phyloP scores from a whole-genome alignment of 2,888 invertebrate species.

The Callosobruchus maculatus region DNA sequence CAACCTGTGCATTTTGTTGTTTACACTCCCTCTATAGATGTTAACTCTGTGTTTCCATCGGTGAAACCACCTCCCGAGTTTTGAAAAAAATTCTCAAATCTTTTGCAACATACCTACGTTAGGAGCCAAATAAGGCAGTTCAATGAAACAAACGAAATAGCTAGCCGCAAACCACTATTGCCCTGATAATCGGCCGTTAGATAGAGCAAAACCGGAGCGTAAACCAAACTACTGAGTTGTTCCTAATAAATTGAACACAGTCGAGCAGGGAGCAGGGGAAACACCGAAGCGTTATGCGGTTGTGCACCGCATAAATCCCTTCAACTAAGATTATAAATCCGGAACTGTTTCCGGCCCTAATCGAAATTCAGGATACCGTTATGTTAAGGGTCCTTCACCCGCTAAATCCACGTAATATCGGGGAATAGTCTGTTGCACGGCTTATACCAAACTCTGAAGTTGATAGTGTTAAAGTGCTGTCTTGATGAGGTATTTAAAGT shows the following conservation, averaged over 20 bases:
- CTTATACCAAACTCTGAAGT: not conserved
- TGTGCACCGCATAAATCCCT: not conserved
- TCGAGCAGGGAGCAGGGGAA: not conserved
- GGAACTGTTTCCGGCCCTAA: not conserved
- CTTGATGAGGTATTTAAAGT: not conserved
- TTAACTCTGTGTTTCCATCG: no score
- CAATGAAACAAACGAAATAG: not conserved
- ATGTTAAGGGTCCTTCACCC: not conserved
- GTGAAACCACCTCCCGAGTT: no score
- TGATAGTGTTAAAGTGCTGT: not conserved
- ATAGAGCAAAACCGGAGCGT: not conserved
- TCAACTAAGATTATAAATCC: not conserved
- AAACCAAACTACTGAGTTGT: not conserved
- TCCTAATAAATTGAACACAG: not conserved
- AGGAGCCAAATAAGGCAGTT: no score
- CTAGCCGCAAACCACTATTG: not conserved
- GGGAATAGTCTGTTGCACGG: not conserved
- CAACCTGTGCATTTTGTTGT: no score
- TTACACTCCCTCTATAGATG: no score
- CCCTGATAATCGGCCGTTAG: not conserved
- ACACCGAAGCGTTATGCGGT: not conserved
- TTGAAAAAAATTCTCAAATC: no score
- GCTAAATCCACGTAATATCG: not conserved
- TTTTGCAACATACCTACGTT: no score
- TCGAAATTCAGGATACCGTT: not conserved